Percentiles rank a stretch among this genome's conserved stretches.
Conservation (phyloP, 2,888 invertebrate genomes). For the Eurois occulta region DNA sequence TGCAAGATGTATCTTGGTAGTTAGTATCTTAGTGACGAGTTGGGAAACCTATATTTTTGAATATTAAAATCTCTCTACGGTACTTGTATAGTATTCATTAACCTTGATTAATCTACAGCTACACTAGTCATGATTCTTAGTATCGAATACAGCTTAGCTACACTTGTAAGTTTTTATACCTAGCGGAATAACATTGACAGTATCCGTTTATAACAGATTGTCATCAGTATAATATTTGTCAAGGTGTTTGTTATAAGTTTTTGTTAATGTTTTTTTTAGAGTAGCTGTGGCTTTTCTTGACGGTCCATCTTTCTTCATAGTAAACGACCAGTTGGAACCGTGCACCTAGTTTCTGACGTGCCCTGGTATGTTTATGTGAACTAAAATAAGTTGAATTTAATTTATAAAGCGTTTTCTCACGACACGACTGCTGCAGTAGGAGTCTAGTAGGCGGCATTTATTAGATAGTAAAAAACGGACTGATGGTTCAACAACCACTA, state of each 20-base stretch:
- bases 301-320: not conserved
- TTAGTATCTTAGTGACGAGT: not conserved
- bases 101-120: not conserved
- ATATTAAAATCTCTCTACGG: not conserved
- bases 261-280: not conserved
- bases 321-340: not conserved
- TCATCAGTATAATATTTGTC: not conserved
- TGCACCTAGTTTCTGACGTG: not conserved
- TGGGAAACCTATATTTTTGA: not conserved
- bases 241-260: not conserved
- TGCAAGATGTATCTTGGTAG: too few species aligned
- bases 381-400: not conserved
- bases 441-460: not conserved
- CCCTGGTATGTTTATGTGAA: not conserved
- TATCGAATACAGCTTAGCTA: constrained; percentile 18
- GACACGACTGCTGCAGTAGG: too few species aligned
- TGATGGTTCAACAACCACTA: too few species aligned
- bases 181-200: constrained; percentile 26
- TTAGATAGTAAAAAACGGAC: not conserved
- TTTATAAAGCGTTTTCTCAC: not conserved
- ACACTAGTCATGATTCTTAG: constrained; percentile 11
- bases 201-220: not conserved
- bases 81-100: not conserved
- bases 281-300: not conserved
- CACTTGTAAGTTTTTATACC: constrained; percentile 10